phyloP scores from a whole-genome alignment of 2,797 vertebrate species.

The Diceros bicornis region DNA sequence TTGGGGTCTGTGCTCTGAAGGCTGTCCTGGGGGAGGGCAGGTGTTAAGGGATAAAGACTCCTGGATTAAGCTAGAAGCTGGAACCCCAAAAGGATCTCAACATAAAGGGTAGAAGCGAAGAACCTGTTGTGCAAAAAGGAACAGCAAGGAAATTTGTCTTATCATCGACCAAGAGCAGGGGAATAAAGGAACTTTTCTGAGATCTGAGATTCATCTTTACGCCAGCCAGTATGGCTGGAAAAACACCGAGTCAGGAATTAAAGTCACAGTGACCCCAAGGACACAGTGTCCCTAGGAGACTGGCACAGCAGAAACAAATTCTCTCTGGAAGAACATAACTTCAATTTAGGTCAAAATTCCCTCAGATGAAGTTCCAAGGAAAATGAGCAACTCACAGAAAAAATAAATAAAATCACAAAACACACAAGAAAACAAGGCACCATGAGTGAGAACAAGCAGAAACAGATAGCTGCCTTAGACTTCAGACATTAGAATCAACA shows the following conservation, averaged over 20 bases:
- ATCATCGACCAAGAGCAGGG: no score
- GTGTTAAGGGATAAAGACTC: neutral
- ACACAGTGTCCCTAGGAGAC: neutral
- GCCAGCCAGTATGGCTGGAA: neutral
- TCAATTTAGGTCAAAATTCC: neutral
- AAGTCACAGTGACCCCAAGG: neutral
- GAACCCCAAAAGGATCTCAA: neutral
- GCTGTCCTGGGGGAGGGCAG: accelerated
- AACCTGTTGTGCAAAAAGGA: neutral
- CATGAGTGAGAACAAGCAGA: neutral
- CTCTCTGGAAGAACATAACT: neutral
- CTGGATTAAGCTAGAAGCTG: neutral
- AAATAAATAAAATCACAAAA: neutral
- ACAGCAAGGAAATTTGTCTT: neutral
- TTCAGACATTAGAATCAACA: neutral
- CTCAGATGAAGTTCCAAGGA: neutral
- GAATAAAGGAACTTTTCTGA: neutral
- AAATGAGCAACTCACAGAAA: slow-evolving; percentile 11
- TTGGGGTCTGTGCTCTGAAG: neutral
- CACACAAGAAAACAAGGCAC: slow-evolving; percentile 23
- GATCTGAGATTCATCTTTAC: neutral
- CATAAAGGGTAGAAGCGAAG: neutral
- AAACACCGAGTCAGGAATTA: neutral
- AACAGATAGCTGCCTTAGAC: neutral
- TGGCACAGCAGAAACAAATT: neutral